Conservation (phyloP, 2,888 invertebrate species). For the Psylliodes chrysocephalus region DNA sequence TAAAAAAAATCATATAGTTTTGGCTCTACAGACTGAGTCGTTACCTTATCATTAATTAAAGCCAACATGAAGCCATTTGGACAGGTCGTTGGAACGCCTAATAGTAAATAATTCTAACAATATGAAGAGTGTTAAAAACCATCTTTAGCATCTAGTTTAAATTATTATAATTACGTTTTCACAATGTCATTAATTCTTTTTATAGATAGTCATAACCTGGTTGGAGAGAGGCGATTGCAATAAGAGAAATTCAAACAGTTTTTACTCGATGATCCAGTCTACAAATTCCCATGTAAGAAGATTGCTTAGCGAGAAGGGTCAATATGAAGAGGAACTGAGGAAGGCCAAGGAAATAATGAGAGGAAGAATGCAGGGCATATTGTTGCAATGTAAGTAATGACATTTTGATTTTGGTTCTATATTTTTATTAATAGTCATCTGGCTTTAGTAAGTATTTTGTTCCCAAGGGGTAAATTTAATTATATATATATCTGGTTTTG, state of each 20-base stretch:
- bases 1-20: no score
- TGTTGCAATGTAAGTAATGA: constrained; percentile 84
- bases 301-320: constrained; percentile 84
- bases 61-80: no score
- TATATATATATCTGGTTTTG: constrained; percentile 14
- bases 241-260: constrained; percentile 89
- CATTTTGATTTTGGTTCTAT: constrained; percentile 17
- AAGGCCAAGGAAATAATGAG: constrained; percentile 86
- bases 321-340: constrained; percentile 88
- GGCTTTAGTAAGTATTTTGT: constrained; percentile 22
- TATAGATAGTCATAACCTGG: constrained; percentile 87
- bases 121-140: no score
- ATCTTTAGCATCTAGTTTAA: no score
- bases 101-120: no score
- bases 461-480: background rate
- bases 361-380: constrained; percentile 84
- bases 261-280: constrained; percentile 96
- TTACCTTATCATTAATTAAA: no score
- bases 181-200: no score
- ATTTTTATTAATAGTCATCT: constrained; percentile 19
- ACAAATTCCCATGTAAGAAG: constrained; percentile 93
- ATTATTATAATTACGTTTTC: no score
- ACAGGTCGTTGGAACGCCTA: no score
- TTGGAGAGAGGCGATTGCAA: constrained; percentile 93
- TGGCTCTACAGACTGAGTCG: no score